A percentile compares a stretch with the other conserved stretches of the same genome.
Conservation (phyloP, 2,113 vertebrate species). For the Euleptes europaea region DNA sequence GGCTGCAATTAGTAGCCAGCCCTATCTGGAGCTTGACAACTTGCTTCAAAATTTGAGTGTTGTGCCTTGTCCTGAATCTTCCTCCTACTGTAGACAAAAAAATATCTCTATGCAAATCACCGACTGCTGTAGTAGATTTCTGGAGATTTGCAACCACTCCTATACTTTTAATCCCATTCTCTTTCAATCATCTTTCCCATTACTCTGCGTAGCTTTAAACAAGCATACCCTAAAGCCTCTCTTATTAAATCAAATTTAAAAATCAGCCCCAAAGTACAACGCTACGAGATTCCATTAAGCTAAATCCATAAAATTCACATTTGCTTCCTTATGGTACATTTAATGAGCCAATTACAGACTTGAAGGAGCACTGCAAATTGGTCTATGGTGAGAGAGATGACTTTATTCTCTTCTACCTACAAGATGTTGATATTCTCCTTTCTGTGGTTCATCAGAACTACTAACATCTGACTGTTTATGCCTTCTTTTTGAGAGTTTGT, state of each 20-base stretch:
- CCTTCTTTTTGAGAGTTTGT: neutral
- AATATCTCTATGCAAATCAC: neutral
- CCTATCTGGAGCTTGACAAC: neutral
- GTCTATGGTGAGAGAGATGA: neutral
- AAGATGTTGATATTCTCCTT: neutral
- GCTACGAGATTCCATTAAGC: conserved; percentile 17
- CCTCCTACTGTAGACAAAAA: neutral
- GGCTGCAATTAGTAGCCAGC: no score
- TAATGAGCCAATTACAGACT: conserved; percentile 32
- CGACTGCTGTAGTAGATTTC: neutral
- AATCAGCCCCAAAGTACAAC: neutral
- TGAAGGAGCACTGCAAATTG: conserved; percentile 35
- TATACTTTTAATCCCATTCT: neutral
- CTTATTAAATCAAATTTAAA: conserved; percentile 5
- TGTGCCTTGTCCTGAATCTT: neutral
- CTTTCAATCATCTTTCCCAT: neutral
- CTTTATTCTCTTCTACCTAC: neutral
- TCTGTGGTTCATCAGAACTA: conserved; percentile 20
- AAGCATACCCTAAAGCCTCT: neutral
- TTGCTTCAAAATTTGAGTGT: neutral
- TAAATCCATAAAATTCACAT: neutral
- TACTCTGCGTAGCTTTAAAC: neutral
- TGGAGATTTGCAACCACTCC: neutral
- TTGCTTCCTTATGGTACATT: neutral
- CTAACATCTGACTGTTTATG: conserved; percentile 5